Conservation (phyloP, 2,113 vertebrate species). For the Phodopus roborovskii region DNA sequence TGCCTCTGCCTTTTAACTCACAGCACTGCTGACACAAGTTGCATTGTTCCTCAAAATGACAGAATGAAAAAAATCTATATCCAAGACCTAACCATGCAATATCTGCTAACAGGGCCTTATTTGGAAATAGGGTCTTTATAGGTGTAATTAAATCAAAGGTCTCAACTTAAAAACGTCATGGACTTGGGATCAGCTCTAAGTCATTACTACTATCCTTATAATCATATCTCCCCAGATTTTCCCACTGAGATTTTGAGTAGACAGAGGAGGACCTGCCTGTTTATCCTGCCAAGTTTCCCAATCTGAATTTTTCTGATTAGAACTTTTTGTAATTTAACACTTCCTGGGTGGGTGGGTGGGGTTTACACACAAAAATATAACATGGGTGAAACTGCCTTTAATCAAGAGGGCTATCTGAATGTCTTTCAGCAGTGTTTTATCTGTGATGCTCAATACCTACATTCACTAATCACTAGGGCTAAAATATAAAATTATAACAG, state of each 20-base stretch:
- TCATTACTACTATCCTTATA: neutral
- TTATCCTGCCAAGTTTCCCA: neutral
- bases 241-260: neutral
- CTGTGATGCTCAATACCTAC: too few relatives aligned
- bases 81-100: neutral
- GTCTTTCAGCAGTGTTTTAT: too few relatives aligned
- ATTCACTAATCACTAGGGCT: too few relatives aligned
- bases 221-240: neutral
- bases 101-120: neutral
- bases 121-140: neutral
- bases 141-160: neutral
- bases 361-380: neutral
- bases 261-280: neutral
- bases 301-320: constrained; percentile 35
- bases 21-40: neutral
- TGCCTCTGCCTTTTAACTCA: constrained; percentile 3
- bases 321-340: constrained; percentile 44
- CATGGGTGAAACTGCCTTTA: too few relatives aligned
- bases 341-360: neutral
- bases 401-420: too few relatives aligned
- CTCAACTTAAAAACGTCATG: neutral
- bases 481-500: too few relatives aligned
- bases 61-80: neutral
- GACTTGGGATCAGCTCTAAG: neutral
- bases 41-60: neutral